phyloP scores from a whole-genome alignment of 2,888 invertebrate genomes.

The Epicampocera succincta region DNA sequence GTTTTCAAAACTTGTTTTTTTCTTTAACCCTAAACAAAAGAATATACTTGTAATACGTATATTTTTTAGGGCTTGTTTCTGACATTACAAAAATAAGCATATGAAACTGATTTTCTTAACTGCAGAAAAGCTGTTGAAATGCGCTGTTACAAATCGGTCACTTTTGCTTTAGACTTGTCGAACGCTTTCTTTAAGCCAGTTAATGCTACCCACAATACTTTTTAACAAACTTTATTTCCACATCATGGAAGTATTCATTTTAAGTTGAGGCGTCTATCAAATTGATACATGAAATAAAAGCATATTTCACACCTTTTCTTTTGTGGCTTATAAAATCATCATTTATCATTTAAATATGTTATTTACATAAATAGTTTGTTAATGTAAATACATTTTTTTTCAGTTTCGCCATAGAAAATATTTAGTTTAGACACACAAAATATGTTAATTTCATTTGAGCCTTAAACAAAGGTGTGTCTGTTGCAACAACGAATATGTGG shows the following conservation, averaged over 20 bases:
- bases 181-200: too few relatives aligned
- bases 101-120: too few relatives aligned
- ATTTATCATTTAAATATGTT: not conserved
- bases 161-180: conserved; percentile 15
- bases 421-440: conserved; percentile 1
- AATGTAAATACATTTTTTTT: conserved; percentile 33
- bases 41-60: too few relatives aligned
- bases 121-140: conserved; percentile 9
- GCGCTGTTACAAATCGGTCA: conserved; percentile 37
- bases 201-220: not conserved
- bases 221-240: not conserved
- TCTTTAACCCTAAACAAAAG: too few relatives aligned
- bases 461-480: conserved; percentile 53
- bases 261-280: conserved; percentile 5
- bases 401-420: conserved; percentile 33
- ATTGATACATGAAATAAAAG: conserved; percentile 1
- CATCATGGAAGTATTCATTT: not conserved
- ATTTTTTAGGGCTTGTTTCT: too few relatives aligned
- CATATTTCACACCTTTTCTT: conserved; percentile 52
- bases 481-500: not conserved
- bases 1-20: too few relatives aligned
- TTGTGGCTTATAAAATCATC: conserved; percentile 12
- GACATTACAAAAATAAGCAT: too few relatives aligned
- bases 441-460: conserved; percentile 60
- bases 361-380: conserved; percentile 3